Evolutionary conservation across 2,888 invertebrate species (phyloP).

Genomic region (Halocaridina rubra): DNA sequence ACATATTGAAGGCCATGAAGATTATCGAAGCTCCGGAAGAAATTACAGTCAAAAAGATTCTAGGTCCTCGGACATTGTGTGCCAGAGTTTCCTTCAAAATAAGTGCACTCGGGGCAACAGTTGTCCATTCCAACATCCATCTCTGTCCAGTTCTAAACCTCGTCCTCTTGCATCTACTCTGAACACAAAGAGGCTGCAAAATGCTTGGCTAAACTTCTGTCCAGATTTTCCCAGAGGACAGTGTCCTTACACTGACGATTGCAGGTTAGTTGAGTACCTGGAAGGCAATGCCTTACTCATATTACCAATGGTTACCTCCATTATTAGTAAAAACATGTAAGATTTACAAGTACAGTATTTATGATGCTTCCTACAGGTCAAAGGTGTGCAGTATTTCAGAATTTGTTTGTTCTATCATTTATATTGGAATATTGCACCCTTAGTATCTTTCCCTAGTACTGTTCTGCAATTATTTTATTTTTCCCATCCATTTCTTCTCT

Average conservation of each 20-base stretch:
- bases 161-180: too few species aligned
- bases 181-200: neutral
- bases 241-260: neutral
- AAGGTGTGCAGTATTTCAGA: too few species aligned
- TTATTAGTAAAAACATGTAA: too few species aligned
- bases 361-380: too few species aligned
- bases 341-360: too few species aligned
- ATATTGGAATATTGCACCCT: too few species aligned
- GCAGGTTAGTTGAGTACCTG: neutral
- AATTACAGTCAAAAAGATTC: neutral
- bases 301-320: too few species aligned
- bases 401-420: too few species aligned
- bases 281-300: too few species aligned
- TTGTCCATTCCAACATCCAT: neutral
- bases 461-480: too few species aligned
- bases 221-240: neutral
- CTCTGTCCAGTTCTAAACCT: neutral
- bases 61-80: neutral
- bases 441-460: too few species aligned
- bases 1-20: neutral
- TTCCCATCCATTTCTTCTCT: too few species aligned
- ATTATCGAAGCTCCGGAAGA: neutral
- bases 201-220: neutral
- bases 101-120: neutral
- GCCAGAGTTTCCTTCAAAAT: neutral